Evolutionary conservation across 2,888 invertebrate genomes (phyloP).

Genomic region (Zygaena filipendulae): DNA sequence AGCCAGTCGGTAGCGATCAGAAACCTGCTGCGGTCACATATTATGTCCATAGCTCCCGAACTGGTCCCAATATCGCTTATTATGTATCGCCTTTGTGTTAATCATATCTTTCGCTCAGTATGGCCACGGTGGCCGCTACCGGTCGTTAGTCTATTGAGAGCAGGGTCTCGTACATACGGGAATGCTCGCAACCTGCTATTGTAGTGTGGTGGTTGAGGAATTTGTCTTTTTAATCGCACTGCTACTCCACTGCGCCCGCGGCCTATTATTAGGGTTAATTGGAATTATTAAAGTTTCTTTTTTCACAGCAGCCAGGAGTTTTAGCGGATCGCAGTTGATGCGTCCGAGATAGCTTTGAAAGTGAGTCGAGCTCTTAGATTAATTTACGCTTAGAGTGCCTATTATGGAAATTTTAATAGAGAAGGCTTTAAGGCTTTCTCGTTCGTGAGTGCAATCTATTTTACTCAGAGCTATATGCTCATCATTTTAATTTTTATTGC

Average conservation of each 20-base stretch:
- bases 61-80: conserved; percentile 64
- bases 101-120: conserved; percentile 63
- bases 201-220: conserved; percentile 59
- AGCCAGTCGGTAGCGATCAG: conserved; percentile 39
- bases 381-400: conserved; percentile 46
- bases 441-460: conserved; percentile 15
- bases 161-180: conserved; percentile 40
- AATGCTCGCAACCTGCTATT: conserved; percentile 61
- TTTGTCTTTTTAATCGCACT: conserved; percentile 67
- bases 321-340: conserved; percentile 52
- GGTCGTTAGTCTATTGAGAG: conserved; percentile 63
- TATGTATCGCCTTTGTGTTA: conserved; percentile 63
- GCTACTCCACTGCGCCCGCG: conserved; percentile 40
- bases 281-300: conserved; percentile 63
- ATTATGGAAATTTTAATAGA: conserved; percentile 52
- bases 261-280: conserved; percentile 68
- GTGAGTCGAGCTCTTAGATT: conserved; percentile 48
- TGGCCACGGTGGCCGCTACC: conserved; percentile 52
- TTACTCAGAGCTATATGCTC: no score
- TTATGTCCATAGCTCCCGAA: conserved; percentile 48
- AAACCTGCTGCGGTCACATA: conserved; percentile 49
- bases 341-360: conserved; percentile 38
- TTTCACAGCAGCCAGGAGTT: conserved; percentile 50
- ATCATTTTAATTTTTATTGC: no score
- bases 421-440: conserved; percentile 19